phyloP scores from a whole-genome alignment of 2,888 invertebrate species.

The Byasa hedistus region DNA sequence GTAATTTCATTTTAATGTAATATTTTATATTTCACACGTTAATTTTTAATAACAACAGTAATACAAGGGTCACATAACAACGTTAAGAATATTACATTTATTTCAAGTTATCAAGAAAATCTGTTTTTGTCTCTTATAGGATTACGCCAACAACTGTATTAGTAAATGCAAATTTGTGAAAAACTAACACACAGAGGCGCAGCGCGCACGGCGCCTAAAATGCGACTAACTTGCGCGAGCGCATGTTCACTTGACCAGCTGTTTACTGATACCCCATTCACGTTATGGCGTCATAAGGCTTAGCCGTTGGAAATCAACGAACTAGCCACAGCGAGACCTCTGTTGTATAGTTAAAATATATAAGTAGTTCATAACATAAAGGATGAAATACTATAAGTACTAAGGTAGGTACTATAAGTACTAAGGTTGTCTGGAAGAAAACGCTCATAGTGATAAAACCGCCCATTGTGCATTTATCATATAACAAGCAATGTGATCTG shows the following conservation, averaged over 20 bases:
- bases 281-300: slow-evolving; percentile 26
- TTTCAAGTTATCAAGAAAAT: neutral
- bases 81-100: neutral
- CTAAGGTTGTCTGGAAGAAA: no score
- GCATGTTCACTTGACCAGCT: slow-evolving; percentile 38
- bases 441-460: no score
- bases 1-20: neutral
- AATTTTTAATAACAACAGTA: neutral
- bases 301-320: slow-evolving; percentile 14
- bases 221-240: slow-evolving; percentile 47
- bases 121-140: neutral
- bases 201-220: slow-evolving; percentile 67
- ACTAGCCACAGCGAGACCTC: neutral
- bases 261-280: slow-evolving; percentile 39
- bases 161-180: slow-evolving; percentile 17
- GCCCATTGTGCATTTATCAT: no score
- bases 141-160: neutral
- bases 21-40: neutral
- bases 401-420: no score
- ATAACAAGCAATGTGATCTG: no score
- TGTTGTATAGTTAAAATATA: neutral
- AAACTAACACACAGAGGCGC: slow-evolving; percentile 43
- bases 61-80: neutral
- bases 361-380: neutral
- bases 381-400: no score